These are phyloP conservation scores for Oncorhynchus kisutch DNA, from an alignment of 2,113 vertebrate species.

Conservation along the genomic window DNA sequence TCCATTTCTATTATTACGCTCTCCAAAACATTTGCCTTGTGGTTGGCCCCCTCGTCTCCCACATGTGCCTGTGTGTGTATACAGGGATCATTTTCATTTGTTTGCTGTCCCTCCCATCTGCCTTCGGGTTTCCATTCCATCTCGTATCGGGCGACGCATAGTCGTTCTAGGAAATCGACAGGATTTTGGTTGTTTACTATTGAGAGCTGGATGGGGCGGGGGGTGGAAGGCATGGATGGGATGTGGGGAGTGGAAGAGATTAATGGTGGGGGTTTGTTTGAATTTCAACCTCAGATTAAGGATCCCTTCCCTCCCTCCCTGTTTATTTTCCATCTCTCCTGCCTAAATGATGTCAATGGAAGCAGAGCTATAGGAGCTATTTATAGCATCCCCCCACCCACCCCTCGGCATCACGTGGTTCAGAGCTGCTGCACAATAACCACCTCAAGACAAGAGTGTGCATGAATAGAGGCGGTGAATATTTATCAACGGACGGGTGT, in stretches of 20 bases:
- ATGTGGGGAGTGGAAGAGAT: neutral
- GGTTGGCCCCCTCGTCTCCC: neutral
- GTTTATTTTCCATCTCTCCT: constrained; percentile 82
- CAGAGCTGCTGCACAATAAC: constrained; percentile 69
- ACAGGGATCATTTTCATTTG: constrained; percentile 4
- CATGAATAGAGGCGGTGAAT: constrained; percentile 69
- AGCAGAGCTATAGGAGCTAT: constrained; percentile 76
- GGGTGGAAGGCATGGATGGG: too few species aligned
- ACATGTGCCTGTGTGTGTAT: constrained; percentile 3
- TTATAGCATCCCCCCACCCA: constrained; percentile 66
- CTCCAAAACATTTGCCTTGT: constrained; percentile 8
- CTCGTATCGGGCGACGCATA: neutral
- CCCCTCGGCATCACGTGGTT: constrained; percentile 65
- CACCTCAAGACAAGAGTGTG: constrained; percentile 64
- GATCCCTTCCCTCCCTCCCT: constrained; percentile 65
- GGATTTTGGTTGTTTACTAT: constrained; percentile 9
- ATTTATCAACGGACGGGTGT: constrained; percentile 66
- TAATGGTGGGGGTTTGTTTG: constrained; percentile 57
- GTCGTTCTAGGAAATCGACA: constrained; percentile 13
- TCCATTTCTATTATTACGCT: constrained; percentile 4
- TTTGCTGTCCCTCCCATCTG: constrained; percentile 11
- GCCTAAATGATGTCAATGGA: constrained; percentile 83
- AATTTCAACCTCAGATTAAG: constrained; percentile 76
- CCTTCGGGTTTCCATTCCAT: constrained; percentile 12
- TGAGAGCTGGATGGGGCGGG: neutral